These are phyloP conservation scores for Gallinago paraguaiae DNA, from an alignment of 2,113 vertebrate genomes.

Conservation along the genomic window DNA sequence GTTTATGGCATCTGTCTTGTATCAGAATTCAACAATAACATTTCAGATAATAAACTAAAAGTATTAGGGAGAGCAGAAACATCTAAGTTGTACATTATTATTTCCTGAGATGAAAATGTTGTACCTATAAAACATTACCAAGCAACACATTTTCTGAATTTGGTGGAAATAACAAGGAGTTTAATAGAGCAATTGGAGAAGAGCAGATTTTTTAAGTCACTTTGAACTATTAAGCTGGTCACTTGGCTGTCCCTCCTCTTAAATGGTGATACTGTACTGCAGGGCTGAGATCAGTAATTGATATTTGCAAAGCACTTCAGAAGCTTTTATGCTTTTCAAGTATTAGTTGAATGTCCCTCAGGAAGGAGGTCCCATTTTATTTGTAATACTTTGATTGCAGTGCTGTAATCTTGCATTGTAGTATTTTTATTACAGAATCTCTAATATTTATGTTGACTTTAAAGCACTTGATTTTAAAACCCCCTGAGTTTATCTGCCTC, in stretches of 20 bases:
- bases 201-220: background rate
- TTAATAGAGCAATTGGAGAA: background rate
- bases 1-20: background rate
- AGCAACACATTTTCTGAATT: background rate
- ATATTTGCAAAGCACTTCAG: slow-evolving; percentile 9
- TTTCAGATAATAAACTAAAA: background rate
- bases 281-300: background rate
- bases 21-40: background rate
- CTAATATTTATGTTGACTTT: slow-evolving; percentile 31
- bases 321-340: background rate
- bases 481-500: slow-evolving; percentile 21
- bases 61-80: background rate
- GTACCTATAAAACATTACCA: background rate
- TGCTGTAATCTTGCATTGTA: background rate
- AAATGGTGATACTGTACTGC: background rate
- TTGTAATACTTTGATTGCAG: background rate
- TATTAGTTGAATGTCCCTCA: slow-evolving; percentile 1
- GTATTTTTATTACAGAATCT: background rate
- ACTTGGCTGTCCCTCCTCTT: background rate
- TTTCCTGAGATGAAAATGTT: background rate
- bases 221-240: background rate
- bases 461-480: slow-evolving; percentile 43
- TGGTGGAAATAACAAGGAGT: background rate
- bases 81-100: background rate
- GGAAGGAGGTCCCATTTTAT: background rate